Evolutionary conservation across 37 sponge, comb jelly and placozoan genomes (phyloP).

Genomic region (Agelas oroides): DNA sequence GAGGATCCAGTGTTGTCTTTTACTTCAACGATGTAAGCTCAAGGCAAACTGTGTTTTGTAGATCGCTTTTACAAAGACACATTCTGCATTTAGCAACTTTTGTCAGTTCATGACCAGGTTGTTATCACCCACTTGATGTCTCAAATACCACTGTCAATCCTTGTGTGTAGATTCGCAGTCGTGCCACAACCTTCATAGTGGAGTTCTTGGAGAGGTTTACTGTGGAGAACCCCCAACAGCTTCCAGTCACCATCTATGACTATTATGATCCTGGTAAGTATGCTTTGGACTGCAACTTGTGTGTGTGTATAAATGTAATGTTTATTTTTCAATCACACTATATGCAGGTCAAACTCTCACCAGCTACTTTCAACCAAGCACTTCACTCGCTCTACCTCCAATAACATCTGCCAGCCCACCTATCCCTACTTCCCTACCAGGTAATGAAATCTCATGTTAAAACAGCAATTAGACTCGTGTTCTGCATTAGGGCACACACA

Average conservation of each 20-base stretch:
- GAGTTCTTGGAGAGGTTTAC: constrained; percentile 21
- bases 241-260: constrained; percentile 64
- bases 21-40: constrained; percentile 35
- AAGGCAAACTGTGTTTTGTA: too few species aligned
- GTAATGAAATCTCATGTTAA: too few species aligned
- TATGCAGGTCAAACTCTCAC: constrained; percentile 20
- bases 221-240: constrained; percentile 41
- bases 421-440: too few species aligned
- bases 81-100: too few species aligned
- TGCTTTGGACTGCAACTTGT: neutral
- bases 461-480: too few species aligned
- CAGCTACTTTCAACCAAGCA: neutral
- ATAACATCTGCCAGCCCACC: too few species aligned
- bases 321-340: neutral
- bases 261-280: constrained; percentile 71
- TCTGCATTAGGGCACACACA: too few species aligned
- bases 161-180: neutral
- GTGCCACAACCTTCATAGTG: neutral
- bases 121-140: too few species aligned
- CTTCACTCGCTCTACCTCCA: neutral
- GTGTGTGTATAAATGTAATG: too few species aligned
- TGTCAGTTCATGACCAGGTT: too few species aligned
- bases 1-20: constrained; percentile 36
- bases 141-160: too few species aligned
- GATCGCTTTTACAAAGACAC: too few species aligned